Evolutionary conservation across 1,140 invertebrate species (phyloP).

Genomic region (Heliconius hewitsoni): DNA sequence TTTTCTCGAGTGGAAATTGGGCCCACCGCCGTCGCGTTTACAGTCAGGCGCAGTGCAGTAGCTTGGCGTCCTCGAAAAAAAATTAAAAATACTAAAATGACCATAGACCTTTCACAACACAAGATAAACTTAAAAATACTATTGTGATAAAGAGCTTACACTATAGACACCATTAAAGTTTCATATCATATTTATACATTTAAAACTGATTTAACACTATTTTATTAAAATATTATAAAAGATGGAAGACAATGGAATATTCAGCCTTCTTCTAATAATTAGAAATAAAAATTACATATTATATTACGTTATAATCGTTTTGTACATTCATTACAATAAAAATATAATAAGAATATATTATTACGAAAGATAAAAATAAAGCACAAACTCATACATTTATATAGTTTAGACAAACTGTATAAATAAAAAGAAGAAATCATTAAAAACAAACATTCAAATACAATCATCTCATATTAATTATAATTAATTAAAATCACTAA

Average conservation of each 20-base stretch:
- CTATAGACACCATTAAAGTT: slow-evolving; percentile 26
- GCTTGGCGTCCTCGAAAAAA: neutral
- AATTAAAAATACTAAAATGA: neutral
- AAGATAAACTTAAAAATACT: neutral
- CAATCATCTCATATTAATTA: neutral
- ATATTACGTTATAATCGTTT: slow-evolving; percentile 23
- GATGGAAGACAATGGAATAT: slow-evolving; percentile 60
- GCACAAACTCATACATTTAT: neutral
- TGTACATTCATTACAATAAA: slow-evolving; percentile 34
- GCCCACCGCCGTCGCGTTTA: too few relatives aligned
- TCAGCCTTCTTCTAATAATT: slow-evolving; percentile 52
- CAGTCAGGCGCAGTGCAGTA: too few relatives aligned
- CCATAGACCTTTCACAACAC: neutral
- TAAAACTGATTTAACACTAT: neutral
- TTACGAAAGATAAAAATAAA: neutral
- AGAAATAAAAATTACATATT: neutral
- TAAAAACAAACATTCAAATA: neutral
- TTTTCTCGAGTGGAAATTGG: too few relatives aligned
- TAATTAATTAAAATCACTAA: slow-evolving; percentile 29
- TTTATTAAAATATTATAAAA: neutral
- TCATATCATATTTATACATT: slow-evolving; percentile 22
- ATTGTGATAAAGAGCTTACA: slow-evolving; percentile 26
- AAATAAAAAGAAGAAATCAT: neutral
- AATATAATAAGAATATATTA: slow-evolving; percentile 4
- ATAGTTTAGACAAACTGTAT: slow-evolving; percentile 1